Conservation (phyloP, 2,113 vertebrate genomes). For the Hydrolagus affinis region DNA sequence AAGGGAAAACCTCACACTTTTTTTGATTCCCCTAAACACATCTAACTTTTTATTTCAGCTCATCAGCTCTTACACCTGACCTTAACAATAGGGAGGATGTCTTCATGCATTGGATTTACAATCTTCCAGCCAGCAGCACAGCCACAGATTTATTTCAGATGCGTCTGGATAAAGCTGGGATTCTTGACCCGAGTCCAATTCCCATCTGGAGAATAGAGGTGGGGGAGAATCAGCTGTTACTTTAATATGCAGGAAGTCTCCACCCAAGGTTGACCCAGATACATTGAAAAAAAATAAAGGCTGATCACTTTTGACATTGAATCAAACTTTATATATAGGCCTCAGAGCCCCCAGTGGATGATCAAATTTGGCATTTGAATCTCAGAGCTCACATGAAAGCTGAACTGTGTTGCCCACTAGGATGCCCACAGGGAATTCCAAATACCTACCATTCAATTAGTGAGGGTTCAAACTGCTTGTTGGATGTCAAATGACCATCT, state of each 20-base stretch:
- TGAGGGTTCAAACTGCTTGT: too few relatives aligned
- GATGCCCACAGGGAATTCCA: too few relatives aligned
- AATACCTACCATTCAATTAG: too few relatives aligned
- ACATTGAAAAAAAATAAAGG: not conserved
- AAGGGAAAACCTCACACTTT: not conserved
- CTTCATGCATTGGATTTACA: slow-evolving; percentile 11
- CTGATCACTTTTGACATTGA: not conserved
- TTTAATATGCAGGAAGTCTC: not conserved
- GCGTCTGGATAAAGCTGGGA: slow-evolving; percentile 16
- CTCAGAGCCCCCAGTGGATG: too few relatives aligned
- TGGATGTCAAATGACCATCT: too few relatives aligned
- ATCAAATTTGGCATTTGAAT: too few relatives aligned
- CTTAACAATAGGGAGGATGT: not conserved
- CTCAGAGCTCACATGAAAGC: too few relatives aligned
- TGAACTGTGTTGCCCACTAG: too few relatives aligned
- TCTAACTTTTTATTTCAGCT: slow-evolving; percentile 3
- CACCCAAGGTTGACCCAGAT: not conserved
- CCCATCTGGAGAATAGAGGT: slow-evolving; percentile 26
- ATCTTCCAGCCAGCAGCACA: slow-evolving; percentile 25
- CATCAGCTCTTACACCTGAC: not conserved
- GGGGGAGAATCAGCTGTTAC: slow-evolving; percentile 1
- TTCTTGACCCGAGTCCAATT: not conserved
- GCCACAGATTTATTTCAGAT: slow-evolving; percentile 26
- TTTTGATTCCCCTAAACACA: not conserved
- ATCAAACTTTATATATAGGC: too few relatives aligned